Evolutionary conservation across 2,888 invertebrate species (phyloP).

Genomic region (Fissipunctia ypsillon): DNA sequence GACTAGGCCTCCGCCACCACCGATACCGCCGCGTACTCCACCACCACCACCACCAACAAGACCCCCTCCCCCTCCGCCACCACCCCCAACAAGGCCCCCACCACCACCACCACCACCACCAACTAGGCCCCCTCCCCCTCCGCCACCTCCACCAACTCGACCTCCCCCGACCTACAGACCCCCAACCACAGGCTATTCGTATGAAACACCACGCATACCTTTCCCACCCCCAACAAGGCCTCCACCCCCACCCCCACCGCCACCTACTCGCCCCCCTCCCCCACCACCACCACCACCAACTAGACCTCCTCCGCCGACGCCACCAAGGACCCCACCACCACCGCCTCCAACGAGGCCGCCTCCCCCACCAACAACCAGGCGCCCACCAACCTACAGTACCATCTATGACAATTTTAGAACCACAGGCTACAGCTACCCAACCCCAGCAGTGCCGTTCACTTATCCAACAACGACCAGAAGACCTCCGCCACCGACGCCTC

Average conservation of each 20-base stretch:
- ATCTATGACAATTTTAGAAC: conserved; percentile 50
- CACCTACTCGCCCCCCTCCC: conserved; percentile 49
- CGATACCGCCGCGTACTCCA: conserved; percentile 53
- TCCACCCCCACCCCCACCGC: conserved; percentile 53
- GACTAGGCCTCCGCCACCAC: conserved; percentile 49
- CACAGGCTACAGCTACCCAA: conserved; percentile 68
- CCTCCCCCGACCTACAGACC: conserved; percentile 56
- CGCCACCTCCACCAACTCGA: conserved; percentile 47
- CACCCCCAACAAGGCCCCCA: conserved; percentile 59
- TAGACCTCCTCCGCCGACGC: background rate
- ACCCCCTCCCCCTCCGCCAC: conserved; percentile 64
- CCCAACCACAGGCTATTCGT: conserved; percentile 43
- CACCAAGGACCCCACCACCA: conserved; percentile 7
- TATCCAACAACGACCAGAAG: conserved; percentile 49
- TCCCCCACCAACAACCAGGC: conserved; percentile 21
- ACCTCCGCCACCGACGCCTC: conserved; percentile 55
- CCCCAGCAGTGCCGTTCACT: conserved; percentile 58
- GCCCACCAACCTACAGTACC: conserved; percentile 28
- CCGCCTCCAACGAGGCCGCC: conserved; percentile 18
- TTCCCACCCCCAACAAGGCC: conserved; percentile 64
- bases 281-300: conserved; percentile 10
- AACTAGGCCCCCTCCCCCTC: conserved; percentile 53
- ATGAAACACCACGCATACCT: conserved; percentile 54
- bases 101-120: conserved; percentile 42
- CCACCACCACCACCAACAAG: conserved; percentile 67